phyloP scores from a whole-genome alignment of 35 echinoderm and acorn worm genomes.

The Stichopus chloronotus region DNA sequence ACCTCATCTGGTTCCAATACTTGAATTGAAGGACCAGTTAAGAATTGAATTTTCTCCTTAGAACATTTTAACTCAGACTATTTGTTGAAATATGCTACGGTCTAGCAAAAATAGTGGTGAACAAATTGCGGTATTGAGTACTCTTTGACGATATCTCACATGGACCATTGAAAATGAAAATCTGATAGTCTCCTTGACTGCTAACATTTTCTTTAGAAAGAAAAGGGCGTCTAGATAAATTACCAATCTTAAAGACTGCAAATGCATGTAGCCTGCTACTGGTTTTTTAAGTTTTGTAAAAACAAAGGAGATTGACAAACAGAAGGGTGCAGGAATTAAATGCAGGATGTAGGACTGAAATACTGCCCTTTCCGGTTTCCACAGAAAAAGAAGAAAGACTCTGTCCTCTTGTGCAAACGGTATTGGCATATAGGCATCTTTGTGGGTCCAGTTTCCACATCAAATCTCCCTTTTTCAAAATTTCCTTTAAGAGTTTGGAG shows the following conservation, averaged over 20 bases:
- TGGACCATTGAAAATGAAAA: conserved; percentile 43
- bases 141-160: conserved; percentile 33
- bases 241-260: neutral
- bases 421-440: conserved; percentile 43
- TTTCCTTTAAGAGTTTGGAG: neutral
- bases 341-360: no score
- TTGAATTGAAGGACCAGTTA: conserved; percentile 35
- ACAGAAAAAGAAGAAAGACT: conserved; percentile 26
- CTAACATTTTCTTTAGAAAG: conserved; percentile 36
- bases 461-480: neutral
- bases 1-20: neutral
- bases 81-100: neutral
- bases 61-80: conserved; percentile 45
- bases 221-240: conserved; percentile 58
- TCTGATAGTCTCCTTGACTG: conserved; percentile 25
- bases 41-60: neutral
- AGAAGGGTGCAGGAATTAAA: neutral
- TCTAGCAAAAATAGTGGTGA: neutral
- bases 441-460: conserved; percentile 36
- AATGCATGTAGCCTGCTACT: neutral
- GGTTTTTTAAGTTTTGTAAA: conserved; percentile 61
- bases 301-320: neutral
- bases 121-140: neutral
- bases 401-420: conserved; percentile 13
- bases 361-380: neutral